phyloP scores from a whole-genome alignment of 1,140 invertebrate species.

The Pomacea maculata region DNA sequence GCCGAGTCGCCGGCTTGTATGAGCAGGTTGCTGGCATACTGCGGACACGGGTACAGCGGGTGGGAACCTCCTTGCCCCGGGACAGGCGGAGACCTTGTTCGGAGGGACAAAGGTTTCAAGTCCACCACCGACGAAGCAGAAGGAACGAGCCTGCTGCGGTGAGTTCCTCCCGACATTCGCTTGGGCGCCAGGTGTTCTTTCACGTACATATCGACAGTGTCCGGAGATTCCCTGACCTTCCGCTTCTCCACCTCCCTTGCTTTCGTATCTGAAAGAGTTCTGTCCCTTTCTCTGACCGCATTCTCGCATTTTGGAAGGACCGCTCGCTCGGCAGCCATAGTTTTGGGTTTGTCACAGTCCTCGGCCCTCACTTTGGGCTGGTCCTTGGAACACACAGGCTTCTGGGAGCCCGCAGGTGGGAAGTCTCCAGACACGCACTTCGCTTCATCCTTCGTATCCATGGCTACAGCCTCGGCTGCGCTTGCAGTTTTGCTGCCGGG shows the following conservation, averaged over 20 bases:
- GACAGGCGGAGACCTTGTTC: background rate
- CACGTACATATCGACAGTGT: no score
- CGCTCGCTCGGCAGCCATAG: background rate
- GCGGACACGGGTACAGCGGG: background rate
- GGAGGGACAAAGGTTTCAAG: no score
- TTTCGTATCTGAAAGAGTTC: no score
- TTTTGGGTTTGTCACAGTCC: background rate
- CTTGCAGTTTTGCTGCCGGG: slow-evolving; percentile 17
- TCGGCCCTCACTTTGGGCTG: background rate
- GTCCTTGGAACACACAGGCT: background rate
- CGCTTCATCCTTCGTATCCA: background rate
- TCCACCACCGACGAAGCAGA: no score
- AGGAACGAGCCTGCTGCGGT: no score
- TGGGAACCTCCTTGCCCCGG: background rate
- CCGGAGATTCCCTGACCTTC: no score
- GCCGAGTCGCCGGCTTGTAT: slow-evolving; percentile 7
- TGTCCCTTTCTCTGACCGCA: no score
- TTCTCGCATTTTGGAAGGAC: background rate
- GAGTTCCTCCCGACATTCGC: no score
- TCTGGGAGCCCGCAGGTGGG: background rate
- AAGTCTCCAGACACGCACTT: background rate
- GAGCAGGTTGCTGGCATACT: slow-evolving; percentile 11
- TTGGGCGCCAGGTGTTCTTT: no score
- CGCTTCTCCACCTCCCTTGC: no score
- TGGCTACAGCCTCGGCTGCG: background rate